Percentiles rank a stretch among this genome's conserved stretches.
phyloP scores from a whole-genome alignment of 2,797 vertebrate species.

The Siniperca undulata region DNA sequence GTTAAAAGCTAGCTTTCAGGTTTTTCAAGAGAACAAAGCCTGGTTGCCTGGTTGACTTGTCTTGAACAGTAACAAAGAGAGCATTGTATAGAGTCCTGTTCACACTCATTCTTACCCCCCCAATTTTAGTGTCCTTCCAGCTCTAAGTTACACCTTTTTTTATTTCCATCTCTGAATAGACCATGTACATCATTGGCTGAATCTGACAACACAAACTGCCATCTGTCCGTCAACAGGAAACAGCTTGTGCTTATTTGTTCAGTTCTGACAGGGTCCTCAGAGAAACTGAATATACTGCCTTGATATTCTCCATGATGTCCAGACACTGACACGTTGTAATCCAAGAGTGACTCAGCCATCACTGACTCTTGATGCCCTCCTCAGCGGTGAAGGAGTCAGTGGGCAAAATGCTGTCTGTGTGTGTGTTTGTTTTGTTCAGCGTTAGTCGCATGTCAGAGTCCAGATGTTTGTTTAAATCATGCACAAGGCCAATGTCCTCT shows the following conservation, averaged over 20 bases:
- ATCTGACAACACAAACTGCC: constrained; percentile 49
- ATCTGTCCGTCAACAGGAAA: constrained; percentile 71
- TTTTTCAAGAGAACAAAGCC: constrained; percentile 73
- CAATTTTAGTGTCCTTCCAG: constrained; percentile 33
- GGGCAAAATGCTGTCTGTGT: constrained; percentile 20
- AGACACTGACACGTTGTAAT: constrained; percentile 50
- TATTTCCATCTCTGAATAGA: constrained; percentile 39
- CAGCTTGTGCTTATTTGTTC: constrained; percentile 60
- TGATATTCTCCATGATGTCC: constrained; percentile 46
- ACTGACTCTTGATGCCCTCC: constrained; percentile 22
- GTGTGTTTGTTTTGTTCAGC: constrained; percentile 26
- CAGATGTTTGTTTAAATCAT: constrained; percentile 27
- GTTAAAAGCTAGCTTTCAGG: constrained; percentile 63
- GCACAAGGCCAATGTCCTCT: neutral
- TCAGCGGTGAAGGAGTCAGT: constrained; percentile 17
- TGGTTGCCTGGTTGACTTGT: constrained; percentile 59
- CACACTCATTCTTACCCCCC: constrained; percentile 39
- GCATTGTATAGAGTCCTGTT: constrained; percentile 57
- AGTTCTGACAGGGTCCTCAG: constrained; percentile 37
- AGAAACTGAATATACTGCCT: constrained; percentile 26
- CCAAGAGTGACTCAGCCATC: constrained; percentile 54
- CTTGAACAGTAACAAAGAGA: constrained; percentile 68
- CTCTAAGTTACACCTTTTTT: constrained; percentile 69
- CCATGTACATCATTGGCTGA: constrained; percentile 32
- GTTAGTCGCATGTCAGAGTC: constrained; percentile 59